These are phyloP conservation scores for Nomada hirtipes DNA, from an alignment of 2,888 invertebrate species.

Conservation along the genomic window DNA sequence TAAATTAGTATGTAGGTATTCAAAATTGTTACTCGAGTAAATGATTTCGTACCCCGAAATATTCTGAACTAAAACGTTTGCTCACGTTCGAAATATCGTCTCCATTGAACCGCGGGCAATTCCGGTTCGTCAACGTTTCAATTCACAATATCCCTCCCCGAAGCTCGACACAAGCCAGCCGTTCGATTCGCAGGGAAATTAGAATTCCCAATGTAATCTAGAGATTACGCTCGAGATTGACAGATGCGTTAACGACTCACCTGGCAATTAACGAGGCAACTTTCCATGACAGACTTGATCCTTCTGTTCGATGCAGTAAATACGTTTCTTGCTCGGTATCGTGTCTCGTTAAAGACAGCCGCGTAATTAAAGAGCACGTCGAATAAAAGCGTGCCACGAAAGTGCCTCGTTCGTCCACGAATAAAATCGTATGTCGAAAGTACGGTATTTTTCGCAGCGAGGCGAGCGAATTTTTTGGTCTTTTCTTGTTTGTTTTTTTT, in stretches of 20 bases:
- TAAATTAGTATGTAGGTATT: too few species aligned
- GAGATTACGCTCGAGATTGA: too few species aligned
- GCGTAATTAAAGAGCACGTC: slow-evolving; percentile 22
- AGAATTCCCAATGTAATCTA: neutral
- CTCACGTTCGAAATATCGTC: too few species aligned
- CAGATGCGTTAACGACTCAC: slow-evolving; percentile 16
- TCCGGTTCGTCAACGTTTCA: too few species aligned
- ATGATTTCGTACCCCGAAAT: too few species aligned
- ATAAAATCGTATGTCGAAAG: neutral
- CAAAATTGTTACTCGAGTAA: too few species aligned
- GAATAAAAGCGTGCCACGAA: slow-evolving; percentile 26
- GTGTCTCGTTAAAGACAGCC: slow-evolving; percentile 17
- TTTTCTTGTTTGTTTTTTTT: too few species aligned
- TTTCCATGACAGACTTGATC: slow-evolving; percentile 16
- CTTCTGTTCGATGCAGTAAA: neutral
- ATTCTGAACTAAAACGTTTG: too few species aligned
- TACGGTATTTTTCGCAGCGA: neutral
- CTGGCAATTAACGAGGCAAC: slow-evolving; percentile 28
- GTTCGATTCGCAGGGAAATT: neutral
- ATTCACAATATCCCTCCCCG: too few species aligned
- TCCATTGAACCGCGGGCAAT: too few species aligned
- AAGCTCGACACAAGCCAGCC: too few species aligned
- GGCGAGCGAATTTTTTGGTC: too few species aligned
- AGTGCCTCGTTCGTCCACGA: neutral
- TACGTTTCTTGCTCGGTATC: slow-evolving; percentile 6